A percentile compares a stretch with the other conserved stretches of the same genome.
These are phyloP conservation scores for Zaprionus gabonicus DNA, from an alignment of 1,140 invertebrate genomes.

Conservation along the genomic window DNA sequence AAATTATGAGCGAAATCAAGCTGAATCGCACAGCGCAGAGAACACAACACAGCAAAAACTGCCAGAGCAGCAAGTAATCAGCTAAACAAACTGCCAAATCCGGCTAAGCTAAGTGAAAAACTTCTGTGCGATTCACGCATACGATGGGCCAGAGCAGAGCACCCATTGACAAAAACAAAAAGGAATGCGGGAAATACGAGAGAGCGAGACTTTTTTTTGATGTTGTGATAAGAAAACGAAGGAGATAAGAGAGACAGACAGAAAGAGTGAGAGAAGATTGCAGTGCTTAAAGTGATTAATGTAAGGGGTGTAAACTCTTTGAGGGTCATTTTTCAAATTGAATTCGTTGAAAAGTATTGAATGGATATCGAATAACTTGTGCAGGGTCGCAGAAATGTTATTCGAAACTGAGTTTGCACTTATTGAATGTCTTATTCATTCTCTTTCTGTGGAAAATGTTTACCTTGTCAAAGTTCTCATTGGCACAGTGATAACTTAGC, in stretches of 20 bases:
- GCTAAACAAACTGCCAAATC: slow-evolving; percentile 38
- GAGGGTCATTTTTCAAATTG: not conserved
- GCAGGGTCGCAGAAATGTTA: not conserved
- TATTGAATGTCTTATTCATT: not conserved
- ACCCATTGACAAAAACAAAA: not conserved
- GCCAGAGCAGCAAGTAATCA: slow-evolving; percentile 39
- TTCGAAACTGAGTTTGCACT: not conserved
- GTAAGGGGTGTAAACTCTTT: not conserved
- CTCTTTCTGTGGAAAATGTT: not conserved
- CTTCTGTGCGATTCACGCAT: slow-evolving; percentile 3
- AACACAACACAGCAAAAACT: slow-evolving; percentile 11
- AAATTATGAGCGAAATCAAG: slow-evolving; percentile 26
- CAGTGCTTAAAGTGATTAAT: not conserved
- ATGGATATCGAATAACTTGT: not conserved
- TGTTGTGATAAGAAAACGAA: too few species aligned
- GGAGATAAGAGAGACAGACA: not conserved
- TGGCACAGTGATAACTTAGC: too few species aligned
- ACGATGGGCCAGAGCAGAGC: not conserved
- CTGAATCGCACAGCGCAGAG: slow-evolving; percentile 7
- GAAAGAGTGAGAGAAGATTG: not conserved
- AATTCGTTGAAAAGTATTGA: not conserved
- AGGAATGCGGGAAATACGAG: not conserved
- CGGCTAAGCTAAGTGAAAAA: slow-evolving; percentile 36
- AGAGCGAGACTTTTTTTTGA: not conserved
- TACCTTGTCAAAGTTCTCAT: not conserved